phyloP scores from a whole-genome alignment of 2,888 invertebrate species.

The Lamproptera curius region DNA sequence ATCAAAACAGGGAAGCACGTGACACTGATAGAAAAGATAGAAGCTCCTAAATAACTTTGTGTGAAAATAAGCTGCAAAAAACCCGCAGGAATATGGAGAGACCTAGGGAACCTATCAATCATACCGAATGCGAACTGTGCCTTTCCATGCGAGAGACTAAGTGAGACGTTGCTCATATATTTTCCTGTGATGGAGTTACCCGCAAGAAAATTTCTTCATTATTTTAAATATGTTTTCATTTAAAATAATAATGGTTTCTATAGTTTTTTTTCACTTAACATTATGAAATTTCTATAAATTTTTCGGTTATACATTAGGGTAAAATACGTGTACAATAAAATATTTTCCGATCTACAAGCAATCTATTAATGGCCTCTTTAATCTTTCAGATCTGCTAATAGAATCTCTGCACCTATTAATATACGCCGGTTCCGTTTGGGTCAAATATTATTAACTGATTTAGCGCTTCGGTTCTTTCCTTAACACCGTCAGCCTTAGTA shows the following conservation, averaged over 20 bases:
- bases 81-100: no score
- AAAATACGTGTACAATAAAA: no score
- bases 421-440: conserved; percentile 1
- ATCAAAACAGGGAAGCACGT: no score
- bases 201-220: conserved; percentile 23
- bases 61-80: no score
- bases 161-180: conserved; percentile 42
- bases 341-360: no score
- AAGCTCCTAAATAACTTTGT: no score
- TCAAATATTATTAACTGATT: conserved; percentile 28
- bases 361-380: background rate
- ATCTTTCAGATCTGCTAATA: conserved; percentile 5
- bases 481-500: conserved; percentile 24
- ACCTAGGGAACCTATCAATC: no score
- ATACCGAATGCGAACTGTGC: conserved; percentile 33
- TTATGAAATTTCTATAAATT: no score
- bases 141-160: conserved; percentile 35
- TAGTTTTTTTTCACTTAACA: background rate
- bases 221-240: background rate
- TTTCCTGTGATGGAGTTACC: conserved; percentile 44
- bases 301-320: no score
- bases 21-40: no score
- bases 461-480: conserved; percentile 26
- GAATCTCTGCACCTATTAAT: conserved; percentile 1
- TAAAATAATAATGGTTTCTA: background rate